A percentile compares a stretch with the other conserved stretches of the same genome.
Conservation (phyloP, 2,113 vertebrate species). For the Terrapene triunguis region DNA sequence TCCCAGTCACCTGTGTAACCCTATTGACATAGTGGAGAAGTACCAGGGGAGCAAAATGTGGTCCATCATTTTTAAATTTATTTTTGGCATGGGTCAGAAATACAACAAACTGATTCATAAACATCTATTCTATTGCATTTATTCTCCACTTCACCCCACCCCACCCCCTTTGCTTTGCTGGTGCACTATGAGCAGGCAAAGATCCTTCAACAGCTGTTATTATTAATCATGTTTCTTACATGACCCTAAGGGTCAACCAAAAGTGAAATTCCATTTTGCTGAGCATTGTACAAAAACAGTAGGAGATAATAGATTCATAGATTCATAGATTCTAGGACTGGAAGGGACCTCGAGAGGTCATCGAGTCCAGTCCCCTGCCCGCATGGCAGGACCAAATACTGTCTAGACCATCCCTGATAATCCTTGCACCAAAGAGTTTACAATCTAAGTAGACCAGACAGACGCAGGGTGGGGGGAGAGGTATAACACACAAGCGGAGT, state of each 20-base stretch:
- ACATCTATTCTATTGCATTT: neutral
- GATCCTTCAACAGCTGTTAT: neutral
- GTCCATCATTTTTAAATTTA: neutral
- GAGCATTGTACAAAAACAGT: neutral
- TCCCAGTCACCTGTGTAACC: conserved; percentile 50
- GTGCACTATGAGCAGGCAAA: neutral
- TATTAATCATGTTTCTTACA: neutral
- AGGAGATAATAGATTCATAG: no score
- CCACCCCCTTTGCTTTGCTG: neutral
- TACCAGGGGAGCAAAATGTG: neutral
- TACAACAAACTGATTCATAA: neutral
- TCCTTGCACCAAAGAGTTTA: neutral
- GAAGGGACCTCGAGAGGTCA: no score
- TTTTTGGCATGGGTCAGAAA: neutral
- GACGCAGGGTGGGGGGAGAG: neutral
- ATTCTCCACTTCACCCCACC: neutral
- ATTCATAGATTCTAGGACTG: no score
- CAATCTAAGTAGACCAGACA: neutral
- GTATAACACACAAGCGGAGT: neutral
- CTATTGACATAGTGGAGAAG: conserved; percentile 38
- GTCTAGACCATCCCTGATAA: no score
- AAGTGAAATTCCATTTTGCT: neutral
- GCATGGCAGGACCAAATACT: no score
- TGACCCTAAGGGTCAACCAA: neutral
- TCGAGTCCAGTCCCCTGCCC: no score